A percentile compares a stretch with the other conserved stretches of the same genome.
Conservation (phyloP, 2,113 vertebrate genomes). For the Hiodon tergisus region DNA sequence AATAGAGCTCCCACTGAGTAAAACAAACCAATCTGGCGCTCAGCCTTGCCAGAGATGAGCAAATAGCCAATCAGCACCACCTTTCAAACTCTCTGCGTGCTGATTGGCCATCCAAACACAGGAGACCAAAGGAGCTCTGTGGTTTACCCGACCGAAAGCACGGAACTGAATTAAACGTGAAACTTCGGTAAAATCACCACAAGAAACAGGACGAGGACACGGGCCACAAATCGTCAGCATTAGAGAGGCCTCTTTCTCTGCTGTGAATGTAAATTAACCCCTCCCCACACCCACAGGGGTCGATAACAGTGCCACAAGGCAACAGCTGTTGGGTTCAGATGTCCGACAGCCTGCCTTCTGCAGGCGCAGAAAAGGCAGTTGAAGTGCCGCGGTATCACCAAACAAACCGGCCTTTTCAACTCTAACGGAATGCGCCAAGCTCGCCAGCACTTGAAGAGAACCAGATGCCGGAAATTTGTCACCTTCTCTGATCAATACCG, state of each 20-base stretch:
- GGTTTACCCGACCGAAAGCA: too few relatives aligned
- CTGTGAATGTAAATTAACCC: background rate
- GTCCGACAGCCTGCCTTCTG: background rate
- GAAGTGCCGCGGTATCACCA: background rate
- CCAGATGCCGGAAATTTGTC: background rate
- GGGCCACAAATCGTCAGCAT: background rate
- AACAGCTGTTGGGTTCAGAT: background rate
- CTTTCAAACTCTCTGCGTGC: too few relatives aligned
- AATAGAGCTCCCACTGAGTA: too few relatives aligned
- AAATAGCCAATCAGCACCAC: too few relatives aligned
- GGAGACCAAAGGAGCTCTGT: too few relatives aligned
- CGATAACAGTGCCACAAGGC: background rate
- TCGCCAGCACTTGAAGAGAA: background rate
- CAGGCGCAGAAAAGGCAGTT: background rate
- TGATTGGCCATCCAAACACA: too few relatives aligned
- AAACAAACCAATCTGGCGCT: too few relatives aligned
- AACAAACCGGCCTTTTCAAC: slow-evolving; percentile 3
- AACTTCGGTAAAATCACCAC: too few relatives aligned
- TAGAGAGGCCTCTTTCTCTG: background rate
- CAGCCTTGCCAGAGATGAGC: too few relatives aligned
- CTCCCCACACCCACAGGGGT: background rate
- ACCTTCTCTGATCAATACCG: background rate
- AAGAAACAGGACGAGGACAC: too few relatives aligned
- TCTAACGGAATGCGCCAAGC: background rate
- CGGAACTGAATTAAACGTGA: too few relatives aligned